Conservation (phyloP, 2,888 invertebrate genomes). For the Chloroclysta siterata region DNA sequence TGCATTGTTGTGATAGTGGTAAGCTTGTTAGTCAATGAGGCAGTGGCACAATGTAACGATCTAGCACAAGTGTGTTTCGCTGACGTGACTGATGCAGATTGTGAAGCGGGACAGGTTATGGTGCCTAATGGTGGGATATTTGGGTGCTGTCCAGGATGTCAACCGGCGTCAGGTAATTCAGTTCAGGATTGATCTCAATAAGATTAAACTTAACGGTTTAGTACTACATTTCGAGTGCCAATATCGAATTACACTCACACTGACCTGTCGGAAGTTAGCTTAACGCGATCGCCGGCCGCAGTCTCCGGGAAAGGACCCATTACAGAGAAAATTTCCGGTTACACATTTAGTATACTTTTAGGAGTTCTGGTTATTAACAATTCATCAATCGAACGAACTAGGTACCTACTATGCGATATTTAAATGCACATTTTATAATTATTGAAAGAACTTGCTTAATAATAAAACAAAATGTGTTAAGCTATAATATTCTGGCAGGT, state of each 20-base stretch:
- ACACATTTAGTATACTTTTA: slow-evolving; percentile 20
- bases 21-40: slow-evolving; percentile 38
- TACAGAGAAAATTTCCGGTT: slow-evolving; percentile 58
- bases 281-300: slow-evolving; percentile 50
- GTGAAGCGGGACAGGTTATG: slow-evolving; percentile 53
- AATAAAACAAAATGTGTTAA: no score
- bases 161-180: slow-evolving; percentile 42
- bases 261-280: slow-evolving; percentile 50
- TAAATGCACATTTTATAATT: no score
- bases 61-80: slow-evolving; percentile 68
- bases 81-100: slow-evolving; percentile 61
- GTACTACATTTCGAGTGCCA: slow-evolving; percentile 18
- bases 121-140: slow-evolving; percentile 58
- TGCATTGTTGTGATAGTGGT: slow-evolving; percentile 39
- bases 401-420: neutral
- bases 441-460: no score
- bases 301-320: slow-evolving; percentile 61
- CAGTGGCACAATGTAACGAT: slow-evolving; percentile 56
- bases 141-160: slow-evolving; percentile 79
- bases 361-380: neutral
- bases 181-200: neutral
- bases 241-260: slow-evolving; percentile 48
- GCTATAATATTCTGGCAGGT: no score
- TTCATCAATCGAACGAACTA: slow-evolving; percentile 1
- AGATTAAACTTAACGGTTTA: neutral